A percentile compares a stretch with the other conserved stretches of the same genome.
Evolutionary conservation across 2,113 vertebrate species (phyloP).

Genomic region (Tragelaphus strepsiceros): DNA sequence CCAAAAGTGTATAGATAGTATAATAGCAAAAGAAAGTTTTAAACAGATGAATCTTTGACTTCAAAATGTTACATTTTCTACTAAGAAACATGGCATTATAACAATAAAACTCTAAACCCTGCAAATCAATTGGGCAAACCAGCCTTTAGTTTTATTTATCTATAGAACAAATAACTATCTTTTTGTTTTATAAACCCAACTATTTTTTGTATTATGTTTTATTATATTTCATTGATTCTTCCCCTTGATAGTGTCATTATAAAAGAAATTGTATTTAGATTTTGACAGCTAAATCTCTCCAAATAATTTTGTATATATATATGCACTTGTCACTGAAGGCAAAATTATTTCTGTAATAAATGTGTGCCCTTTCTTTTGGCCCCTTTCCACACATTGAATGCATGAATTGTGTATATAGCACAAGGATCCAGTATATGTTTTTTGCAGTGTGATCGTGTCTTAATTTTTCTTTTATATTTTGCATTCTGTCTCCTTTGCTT

Average conservation of each 20-base stretch:
- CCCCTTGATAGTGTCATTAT: neutral
- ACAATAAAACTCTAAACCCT: neutral
- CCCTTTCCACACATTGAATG: neutral
- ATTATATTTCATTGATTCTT: slow-evolving; percentile 30
- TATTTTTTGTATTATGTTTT: slow-evolving; percentile 5
- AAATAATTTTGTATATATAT: neutral
- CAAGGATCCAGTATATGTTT: neutral
- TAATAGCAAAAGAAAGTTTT: neutral
- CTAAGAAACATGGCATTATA: neutral
- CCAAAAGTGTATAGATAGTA: neutral
- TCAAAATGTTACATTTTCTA: neutral
- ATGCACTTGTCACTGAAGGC: neutral
- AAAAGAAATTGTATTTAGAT: neutral
- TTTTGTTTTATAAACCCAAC: neutral
- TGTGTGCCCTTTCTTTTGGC: neutral
- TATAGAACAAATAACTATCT: neutral
- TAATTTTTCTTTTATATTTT: neutral
- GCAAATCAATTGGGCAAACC: neutral
- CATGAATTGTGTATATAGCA: neutral
- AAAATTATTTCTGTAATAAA: slow-evolving; percentile 47
- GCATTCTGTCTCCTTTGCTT: neutral
- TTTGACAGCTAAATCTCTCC: slow-evolving; percentile 44
- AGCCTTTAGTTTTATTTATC: neutral
- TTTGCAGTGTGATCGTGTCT: neutral
- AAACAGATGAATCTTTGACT: neutral